These are phyloP conservation scores for Drosophila chauvacae DNA, from an alignment of 1,140 invertebrate genomes.

Conservation along the genomic window DNA sequence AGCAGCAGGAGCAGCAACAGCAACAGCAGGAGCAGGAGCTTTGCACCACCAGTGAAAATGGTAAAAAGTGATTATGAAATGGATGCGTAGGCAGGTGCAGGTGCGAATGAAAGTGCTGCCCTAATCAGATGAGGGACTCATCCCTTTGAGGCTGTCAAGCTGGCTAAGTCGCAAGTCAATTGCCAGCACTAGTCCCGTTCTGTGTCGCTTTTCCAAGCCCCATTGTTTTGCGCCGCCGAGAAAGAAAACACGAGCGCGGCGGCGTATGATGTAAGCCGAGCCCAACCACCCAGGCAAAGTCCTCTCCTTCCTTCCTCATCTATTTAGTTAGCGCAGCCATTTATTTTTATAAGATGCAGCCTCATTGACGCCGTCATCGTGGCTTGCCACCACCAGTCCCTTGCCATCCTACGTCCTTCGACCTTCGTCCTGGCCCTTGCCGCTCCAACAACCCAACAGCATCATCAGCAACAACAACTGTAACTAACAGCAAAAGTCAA, in stretches of 20 bases:
- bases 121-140: slow-evolving; percentile 34
- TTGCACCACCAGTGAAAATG: slow-evolving; percentile 52
- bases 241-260: slow-evolving; percentile 50
- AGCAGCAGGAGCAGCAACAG: slow-evolving; percentile 4
- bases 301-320: slow-evolving; percentile 25
- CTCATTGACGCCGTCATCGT: slow-evolving; percentile 61
- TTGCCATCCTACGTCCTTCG: slow-evolving; percentile 19
- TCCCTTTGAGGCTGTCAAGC: slow-evolving; percentile 21
- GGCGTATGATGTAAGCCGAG: slow-evolving; percentile 73
- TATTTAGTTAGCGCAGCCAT: slow-evolving; percentile 70
- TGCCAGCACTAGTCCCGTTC: slow-evolving; percentile 25
- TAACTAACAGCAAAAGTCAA: slow-evolving; percentile 65
- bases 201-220: slow-evolving; percentile 26
- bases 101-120: slow-evolving; percentile 21
- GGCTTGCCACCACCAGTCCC: slow-evolving; percentile 21
- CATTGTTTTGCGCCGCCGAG: slow-evolving; percentile 64
- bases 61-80: slow-evolving; percentile 77
- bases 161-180: slow-evolving; percentile 44
- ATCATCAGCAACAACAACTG: slow-evolving; percentile 40
- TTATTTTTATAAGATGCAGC: slow-evolving; percentile 75
- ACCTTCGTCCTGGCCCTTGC: neutral
- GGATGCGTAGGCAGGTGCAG: slow-evolving; percentile 1
- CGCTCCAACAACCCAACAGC: slow-evolving; percentile 31
- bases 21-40: slow-evolving; percentile 1
- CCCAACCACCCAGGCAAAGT: slow-evolving; percentile 22